phyloP scores from a whole-genome alignment of 2,113 vertebrate genomes.

The Rhabdomys dilectus region DNA sequence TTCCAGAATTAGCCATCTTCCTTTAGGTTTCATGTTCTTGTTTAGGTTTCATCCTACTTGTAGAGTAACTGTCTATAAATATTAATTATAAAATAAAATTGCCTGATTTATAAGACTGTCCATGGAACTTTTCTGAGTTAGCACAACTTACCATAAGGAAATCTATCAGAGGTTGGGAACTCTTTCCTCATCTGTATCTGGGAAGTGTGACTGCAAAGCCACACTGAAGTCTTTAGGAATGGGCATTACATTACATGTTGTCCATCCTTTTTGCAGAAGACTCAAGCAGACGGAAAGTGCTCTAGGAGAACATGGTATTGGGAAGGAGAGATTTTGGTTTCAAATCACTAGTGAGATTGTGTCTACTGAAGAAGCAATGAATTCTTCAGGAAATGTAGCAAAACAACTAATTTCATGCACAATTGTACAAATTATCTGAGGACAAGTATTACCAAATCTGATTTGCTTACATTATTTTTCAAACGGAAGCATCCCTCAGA shows the following conservation, averaged over 20 bases:
- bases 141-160: neutral
- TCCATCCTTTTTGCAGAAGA: neutral
- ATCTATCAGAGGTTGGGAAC: constrained; percentile 3
- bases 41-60: neutral
- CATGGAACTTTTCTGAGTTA: neutral
- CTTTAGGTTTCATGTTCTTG: neutral
- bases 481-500: constrained; percentile 10
- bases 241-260: neutral
- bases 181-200: neutral
- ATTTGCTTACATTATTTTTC: constrained; percentile 25
- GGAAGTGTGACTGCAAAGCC: neutral
- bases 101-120: neutral
- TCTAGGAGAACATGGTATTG: neutral
- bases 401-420: constrained; percentile 37
- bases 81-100: neutral
- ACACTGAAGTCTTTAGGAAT: neutral
- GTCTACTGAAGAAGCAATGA: neutral
- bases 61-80: neutral
- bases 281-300: neutral
- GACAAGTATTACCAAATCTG: constrained; percentile 19
- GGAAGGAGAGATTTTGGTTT: neutral
- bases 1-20: neutral
- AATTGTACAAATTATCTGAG: constrained; percentile 30
- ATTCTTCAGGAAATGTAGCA: neutral
- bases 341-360: neutral